A percentile compares a stretch with the other conserved stretches of the same genome.
Evolutionary conservation across 2,888 invertebrate species (phyloP).

Genomic region (Embidobia sp.): DNA sequence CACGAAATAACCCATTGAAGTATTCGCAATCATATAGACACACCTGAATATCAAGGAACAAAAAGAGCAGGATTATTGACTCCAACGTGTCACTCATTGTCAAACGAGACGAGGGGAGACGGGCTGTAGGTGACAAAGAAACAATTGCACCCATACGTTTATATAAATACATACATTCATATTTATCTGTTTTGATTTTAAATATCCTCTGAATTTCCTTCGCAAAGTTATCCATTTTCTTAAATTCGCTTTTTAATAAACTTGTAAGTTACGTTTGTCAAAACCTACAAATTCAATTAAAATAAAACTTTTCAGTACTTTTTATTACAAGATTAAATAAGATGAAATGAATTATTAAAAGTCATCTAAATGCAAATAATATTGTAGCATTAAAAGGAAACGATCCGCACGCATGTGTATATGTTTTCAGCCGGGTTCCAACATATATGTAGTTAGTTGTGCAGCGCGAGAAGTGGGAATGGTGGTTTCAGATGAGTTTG

Average conservation of each 20-base stretch:
- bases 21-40: not conserved
- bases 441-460: slow-evolving; percentile 69
- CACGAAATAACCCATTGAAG: not conserved
- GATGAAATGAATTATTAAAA: not conserved
- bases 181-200: too few species aligned
- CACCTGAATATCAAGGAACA: slow-evolving; percentile 18
- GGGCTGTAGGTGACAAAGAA: slow-evolving; percentile 31
- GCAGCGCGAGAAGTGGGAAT: slow-evolving; percentile 48
- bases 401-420: not conserved
- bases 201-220: too few species aligned
- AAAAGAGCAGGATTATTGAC: slow-evolving; percentile 59
- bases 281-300: too few species aligned
- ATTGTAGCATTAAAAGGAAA: not conserved
- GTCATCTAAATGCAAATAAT: not conserved
- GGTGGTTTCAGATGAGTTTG: slow-evolving; percentile 47
- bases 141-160: not conserved
- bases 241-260: too few species aligned
- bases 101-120: slow-evolving; percentile 39
- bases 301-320: too few species aligned
- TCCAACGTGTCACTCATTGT: slow-evolving; percentile 62
- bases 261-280: too few species aligned
- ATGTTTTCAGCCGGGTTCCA: slow-evolving; percentile 63
- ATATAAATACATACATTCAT: slow-evolving; percentile 4
- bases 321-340: too few species aligned
- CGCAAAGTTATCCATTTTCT: too few species aligned